Base-by-base conservation (phyloP, 1,140 invertebrate genomes). In the Daktulosphaira vitifoliae region DNA sequence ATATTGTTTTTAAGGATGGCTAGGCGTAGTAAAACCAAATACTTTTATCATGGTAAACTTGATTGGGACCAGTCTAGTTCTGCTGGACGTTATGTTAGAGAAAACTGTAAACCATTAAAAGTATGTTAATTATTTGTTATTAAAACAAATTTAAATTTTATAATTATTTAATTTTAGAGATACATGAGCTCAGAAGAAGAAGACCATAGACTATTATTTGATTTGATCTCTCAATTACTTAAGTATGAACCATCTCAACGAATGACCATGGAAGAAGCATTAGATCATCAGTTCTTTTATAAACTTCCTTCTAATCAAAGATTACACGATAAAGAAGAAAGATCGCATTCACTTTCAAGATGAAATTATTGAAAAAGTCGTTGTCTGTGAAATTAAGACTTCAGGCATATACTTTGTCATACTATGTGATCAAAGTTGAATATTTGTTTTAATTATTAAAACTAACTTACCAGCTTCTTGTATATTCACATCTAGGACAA, bases 21-120 rank as follows among this genome's bases (percentile, higher is more conserved):
- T 16, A 82, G 90, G 68, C 96, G 94, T 82, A 96, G 95, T 66
- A 96, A 94, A 81, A 97, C 93, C 67, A 96, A 96, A 79, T 95
- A 95, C 75, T 96, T 94, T 76, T 92, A 92, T 76, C 88, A 93
- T 73, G 92, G 92, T 29, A 89, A 90, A 80, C 80, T 97, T 69
- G 90, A 91, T 74, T 97, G 93, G 92, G 90, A 95, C 74, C 91
- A 95, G 68, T 92, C 91, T 72, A 91, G 89, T 71, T 90, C 90
- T 15, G 89, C 91, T 65, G 94, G 92, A n/a, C 83, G 91, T 79
- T 97, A 96, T 74, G 93, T 97, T n/a, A 81, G 90, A 69, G 92
- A 98, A 73, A 96, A 98, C 76, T 99, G 96, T 80, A 97, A 96
- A 81, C 93, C 92, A 48, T 77, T 99, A 67, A 78, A 84, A 77